Conservation (phyloP, 1,140 invertebrate species). For the Procambarus clarkii region DNA sequence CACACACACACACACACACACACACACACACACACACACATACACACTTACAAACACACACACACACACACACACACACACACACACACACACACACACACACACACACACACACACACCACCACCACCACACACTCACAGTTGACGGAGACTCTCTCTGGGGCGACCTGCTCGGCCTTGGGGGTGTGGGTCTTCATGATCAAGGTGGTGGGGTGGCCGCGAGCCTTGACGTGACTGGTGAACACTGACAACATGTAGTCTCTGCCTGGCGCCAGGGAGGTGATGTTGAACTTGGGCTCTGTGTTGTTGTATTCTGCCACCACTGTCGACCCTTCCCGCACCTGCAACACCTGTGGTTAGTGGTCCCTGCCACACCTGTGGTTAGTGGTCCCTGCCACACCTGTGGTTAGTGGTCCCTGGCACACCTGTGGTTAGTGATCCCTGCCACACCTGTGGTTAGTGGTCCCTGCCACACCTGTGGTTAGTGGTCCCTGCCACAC, state of each 20-base stretch:
- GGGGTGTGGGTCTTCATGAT: slow-evolving; percentile 45
- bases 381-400: neutral
- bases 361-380: neutral
- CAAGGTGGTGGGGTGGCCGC: slow-evolving; percentile 23
- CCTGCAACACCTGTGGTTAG: slow-evolving; percentile 13
- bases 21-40: too few species aligned
- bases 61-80: neutral
- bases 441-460: neutral
- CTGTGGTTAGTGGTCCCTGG: neutral
- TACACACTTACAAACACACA: too few species aligned
- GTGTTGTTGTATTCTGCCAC: slow-evolving; percentile 37
- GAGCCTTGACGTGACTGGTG: slow-evolving; percentile 25
- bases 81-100: slow-evolving; percentile 31
- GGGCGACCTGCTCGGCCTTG: slow-evolving; percentile 52
- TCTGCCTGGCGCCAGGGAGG: slow-evolving; percentile 27
- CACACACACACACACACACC: slow-evolving; percentile 10
- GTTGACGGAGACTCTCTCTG: slow-evolving; percentile 46
- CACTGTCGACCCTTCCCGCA: slow-evolving; percentile 24
- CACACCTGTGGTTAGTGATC: neutral
- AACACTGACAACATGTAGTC: slow-evolving; percentile 46
- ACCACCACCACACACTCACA: slow-evolving; percentile 1
- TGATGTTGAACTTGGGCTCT: slow-evolving; percentile 43
- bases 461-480: too few species aligned
- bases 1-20: too few species aligned
- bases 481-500: too few species aligned